Percentiles rank a stretch among this genome's conserved stretches.
These are phyloP conservation scores for Aproaerema taeniolella DNA, from an alignment of 2,888 invertebrate species.

Conservation along the genomic window DNA sequence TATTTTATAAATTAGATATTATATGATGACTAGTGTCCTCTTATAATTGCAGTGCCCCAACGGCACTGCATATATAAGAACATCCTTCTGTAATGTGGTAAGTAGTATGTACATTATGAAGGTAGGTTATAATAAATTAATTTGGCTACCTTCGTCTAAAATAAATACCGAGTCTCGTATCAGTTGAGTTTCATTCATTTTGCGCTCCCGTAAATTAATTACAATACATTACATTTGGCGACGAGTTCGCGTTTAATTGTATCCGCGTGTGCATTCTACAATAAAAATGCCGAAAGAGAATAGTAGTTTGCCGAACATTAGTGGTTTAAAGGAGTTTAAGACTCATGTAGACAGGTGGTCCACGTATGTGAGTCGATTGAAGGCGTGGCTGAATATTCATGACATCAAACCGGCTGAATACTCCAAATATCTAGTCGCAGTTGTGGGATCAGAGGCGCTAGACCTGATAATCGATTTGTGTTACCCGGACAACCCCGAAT, in stretches of 20 bases:
- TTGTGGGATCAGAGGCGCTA: conserved; percentile 5
- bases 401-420: conserved; percentile 1
- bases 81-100: too few species aligned
- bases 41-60: too few species aligned
- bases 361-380: conserved; percentile 4
- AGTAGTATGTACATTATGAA: too few species aligned
- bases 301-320: not conserved
- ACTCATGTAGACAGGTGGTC: conserved; percentile 6
- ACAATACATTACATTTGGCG: not conserved
- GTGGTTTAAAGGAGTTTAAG: conserved; percentile 6
- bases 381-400: conserved; percentile 5
- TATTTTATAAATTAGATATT: too few species aligned
- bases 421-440: conserved; percentile 7
- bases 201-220: not conserved
- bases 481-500: not conserved
- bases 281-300: not conserved
- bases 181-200: not conserved
- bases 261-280: too few species aligned
- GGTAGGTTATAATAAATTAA: too few species aligned
- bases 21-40: too few species aligned
- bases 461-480: conserved; percentile 9
- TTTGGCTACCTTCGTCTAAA: too few species aligned
- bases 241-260: not conserved
- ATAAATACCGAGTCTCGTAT: not conserved
- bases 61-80: too few species aligned